These are phyloP conservation scores for Dromas ardeola DNA, from an alignment of 2,113 vertebrate genomes.

Conservation along the genomic window DNA sequence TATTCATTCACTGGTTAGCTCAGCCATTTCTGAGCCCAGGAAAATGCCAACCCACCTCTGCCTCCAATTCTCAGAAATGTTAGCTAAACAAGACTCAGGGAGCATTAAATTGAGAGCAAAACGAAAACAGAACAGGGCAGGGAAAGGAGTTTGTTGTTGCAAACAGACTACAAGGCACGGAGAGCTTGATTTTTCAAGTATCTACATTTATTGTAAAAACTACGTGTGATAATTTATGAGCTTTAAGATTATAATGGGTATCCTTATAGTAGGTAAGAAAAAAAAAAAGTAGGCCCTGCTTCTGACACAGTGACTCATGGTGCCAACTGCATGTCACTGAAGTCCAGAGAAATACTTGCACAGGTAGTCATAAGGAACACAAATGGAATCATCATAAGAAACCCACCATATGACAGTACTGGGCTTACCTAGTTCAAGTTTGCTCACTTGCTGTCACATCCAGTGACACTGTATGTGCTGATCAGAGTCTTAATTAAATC, in stretches of 20 bases:
- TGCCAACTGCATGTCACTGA: neutral
- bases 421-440: neutral
- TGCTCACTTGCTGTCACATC: neutral
- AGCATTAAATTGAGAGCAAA: neutral
- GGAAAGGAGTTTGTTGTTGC: neutral
- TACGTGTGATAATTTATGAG: neutral
- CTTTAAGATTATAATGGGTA: neutral
- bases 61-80: neutral
- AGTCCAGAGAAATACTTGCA: neutral
- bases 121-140: neutral
- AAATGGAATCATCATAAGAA: neutral
- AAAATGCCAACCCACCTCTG: slow-evolving; percentile 18
- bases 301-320: neutral
- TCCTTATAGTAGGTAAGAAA: neutral
- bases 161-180: neutral
- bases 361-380: neutral
- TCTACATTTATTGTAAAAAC: neutral
- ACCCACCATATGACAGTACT: neutral
- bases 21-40: neutral
- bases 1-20: neutral
- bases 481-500: neutral
- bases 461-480: neutral
- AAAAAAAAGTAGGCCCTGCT: neutral
- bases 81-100: neutral
- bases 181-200: neutral